phyloP scores from a whole-genome alignment of 2,113 vertebrate genomes.

The Pygathrix nemaeus region DNA sequence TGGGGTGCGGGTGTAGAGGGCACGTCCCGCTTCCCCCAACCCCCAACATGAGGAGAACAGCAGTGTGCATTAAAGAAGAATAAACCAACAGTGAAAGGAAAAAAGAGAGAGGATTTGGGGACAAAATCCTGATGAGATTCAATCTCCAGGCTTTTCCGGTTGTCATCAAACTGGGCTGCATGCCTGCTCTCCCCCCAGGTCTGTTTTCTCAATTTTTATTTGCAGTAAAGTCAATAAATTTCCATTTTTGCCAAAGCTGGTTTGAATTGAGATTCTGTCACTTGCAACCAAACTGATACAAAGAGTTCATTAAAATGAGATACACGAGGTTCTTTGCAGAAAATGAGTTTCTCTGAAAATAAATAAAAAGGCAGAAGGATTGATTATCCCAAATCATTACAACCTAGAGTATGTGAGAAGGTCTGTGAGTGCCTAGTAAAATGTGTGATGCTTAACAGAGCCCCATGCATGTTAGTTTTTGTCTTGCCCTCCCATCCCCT shows the following conservation, averaged over 20 bases:
- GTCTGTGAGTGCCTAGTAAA: neutral
- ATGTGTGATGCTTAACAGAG: rapidly evolving
- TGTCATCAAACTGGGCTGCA: neutral
- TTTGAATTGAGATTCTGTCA: slow-evolving; percentile 25
- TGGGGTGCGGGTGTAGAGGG: neutral
- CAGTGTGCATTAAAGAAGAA: neutral
- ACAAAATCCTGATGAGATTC: too few species aligned
- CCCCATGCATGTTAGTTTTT: neutral
- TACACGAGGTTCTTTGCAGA: neutral
- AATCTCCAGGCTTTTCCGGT: neutral
- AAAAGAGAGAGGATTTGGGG: neutral
- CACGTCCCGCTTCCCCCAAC: neutral
- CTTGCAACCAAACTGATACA: neutral
- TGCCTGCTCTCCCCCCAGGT: neutral
- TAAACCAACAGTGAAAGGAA: neutral
- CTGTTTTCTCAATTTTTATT: neutral
- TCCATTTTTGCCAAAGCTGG: neutral
- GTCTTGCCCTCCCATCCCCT: neutral
- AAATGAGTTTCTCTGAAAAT: slow-evolving; percentile 18
- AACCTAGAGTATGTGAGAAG: neutral
- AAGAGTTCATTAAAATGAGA: neutral
- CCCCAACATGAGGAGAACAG: neutral
- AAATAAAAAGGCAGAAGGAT: neutral
- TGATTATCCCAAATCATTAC: neutral
- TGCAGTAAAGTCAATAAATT: neutral